Conservation (phyloP, 2,797 vertebrate genomes). For the Sebastiscus tertius region DNA sequence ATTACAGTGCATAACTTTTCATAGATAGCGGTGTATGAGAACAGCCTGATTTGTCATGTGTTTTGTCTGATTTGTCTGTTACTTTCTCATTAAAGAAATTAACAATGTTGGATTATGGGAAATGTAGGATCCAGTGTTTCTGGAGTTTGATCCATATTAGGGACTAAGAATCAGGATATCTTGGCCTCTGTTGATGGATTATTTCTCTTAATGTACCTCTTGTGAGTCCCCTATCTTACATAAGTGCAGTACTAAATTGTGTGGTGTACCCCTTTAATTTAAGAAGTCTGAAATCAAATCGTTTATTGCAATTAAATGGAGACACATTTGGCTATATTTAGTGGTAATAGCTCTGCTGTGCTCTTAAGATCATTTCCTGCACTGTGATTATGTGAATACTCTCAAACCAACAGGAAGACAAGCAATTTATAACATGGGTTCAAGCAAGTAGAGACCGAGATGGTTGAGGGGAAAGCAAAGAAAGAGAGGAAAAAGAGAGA, state of each 20-base stretch:
- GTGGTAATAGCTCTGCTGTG: constrained; percentile 10
- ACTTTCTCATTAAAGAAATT: too few species aligned
- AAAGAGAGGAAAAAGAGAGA: background rate
- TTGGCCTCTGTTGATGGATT: background rate
- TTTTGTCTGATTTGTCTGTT: too few species aligned
- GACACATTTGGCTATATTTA: constrained; percentile 15
- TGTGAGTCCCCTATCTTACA: background rate
- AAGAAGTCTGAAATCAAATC: background rate
- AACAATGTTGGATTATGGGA: constrained; percentile 8
- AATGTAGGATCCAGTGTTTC: background rate
- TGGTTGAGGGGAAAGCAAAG: background rate
- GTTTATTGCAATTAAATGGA: background rate
- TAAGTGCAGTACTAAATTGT: background rate
- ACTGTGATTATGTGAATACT: constrained; percentile 24
- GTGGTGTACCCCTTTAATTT: background rate
- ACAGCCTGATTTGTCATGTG: background rate
- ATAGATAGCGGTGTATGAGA: too few species aligned
- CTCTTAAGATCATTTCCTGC: constrained; percentile 10
- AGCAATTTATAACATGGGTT: background rate
- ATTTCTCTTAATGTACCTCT: constrained; percentile 6
- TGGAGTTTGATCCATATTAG: background rate
- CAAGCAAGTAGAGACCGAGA: background rate
- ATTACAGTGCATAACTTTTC: too few species aligned
- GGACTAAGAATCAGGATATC: background rate
- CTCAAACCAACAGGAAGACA: background rate